phyloP scores from a whole-genome alignment of 1,140 invertebrate species.

The Phymorhynchus buccinoides region DNA sequence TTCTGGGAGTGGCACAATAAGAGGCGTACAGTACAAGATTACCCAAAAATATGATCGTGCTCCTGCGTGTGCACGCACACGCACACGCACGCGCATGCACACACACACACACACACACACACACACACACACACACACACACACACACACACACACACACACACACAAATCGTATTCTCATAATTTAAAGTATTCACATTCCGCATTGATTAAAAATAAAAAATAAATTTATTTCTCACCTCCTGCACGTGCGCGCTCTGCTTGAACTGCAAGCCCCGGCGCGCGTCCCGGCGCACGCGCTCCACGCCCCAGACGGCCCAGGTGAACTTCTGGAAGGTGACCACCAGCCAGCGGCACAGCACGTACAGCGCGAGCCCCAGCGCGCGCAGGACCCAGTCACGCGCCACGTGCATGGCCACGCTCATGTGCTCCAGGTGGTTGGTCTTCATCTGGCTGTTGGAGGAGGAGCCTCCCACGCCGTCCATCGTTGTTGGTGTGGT shows the following conservation, averaged over 20 bases:
- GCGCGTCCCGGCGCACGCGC: conserved; percentile 61
- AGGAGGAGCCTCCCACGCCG: no score
- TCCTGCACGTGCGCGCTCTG: conserved; percentile 67
- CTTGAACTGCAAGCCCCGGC: conserved; percentile 64
- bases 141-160: conserved; percentile 16
- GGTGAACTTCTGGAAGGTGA: conserved; percentile 66
- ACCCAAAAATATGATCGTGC: no score
- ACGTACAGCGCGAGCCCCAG: conserved; percentile 59
- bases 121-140: conserved; percentile 4
- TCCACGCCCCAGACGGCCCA: conserved; percentile 68
- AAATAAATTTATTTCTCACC: conserved; percentile 43
- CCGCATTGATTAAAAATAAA: no score
- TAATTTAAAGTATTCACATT: no score
- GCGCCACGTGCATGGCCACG: conserved; percentile 60
- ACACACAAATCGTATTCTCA: neutral
- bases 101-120: neutral
- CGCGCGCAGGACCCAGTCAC: conserved; percentile 60
- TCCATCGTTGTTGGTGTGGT: conserved; percentile 27
- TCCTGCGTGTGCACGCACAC: no score
- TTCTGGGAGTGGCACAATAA: no score
- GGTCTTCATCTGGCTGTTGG: conserved; percentile 39
- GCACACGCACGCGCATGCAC: no score
- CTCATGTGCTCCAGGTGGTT: conserved; percentile 67
- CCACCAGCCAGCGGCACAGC: conserved; percentile 58
- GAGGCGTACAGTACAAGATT: no score